These are phyloP conservation scores for Drosophila trapezifrons DNA, from an alignment of 1,140 invertebrate genomes.

Conservation along the genomic window DNA sequence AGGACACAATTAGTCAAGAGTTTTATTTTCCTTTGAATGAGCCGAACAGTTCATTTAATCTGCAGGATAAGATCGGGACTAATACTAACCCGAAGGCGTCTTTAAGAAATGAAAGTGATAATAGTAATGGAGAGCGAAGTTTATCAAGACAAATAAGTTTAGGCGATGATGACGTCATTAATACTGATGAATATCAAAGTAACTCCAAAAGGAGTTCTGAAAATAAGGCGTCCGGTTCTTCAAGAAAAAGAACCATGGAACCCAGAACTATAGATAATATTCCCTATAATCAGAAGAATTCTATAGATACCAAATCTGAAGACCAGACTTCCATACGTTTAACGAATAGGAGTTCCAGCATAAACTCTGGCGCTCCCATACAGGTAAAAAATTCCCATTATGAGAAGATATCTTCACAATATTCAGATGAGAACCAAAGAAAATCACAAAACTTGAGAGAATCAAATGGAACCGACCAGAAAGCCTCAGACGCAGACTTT, in stretches of 20 bases:
- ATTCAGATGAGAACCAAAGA: background rate
- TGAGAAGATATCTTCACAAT: no score
- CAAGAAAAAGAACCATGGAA: background rate
- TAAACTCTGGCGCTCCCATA: background rate
- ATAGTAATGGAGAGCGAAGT: background rate
- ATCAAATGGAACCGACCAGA: background rate
- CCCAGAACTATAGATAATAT: background rate
- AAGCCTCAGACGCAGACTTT: no score
- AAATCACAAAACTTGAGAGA: background rate
- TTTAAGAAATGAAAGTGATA: background rate
- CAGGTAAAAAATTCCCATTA: no score
- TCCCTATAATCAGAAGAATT: background rate
- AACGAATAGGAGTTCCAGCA: background rate
- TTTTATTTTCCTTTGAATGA: constrained; percentile 4
- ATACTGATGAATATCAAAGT: background rate
- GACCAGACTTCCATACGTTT: background rate
- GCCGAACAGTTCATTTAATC: background rate
- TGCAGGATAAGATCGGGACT: background rate
- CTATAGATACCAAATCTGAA: background rate
- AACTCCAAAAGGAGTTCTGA: background rate
- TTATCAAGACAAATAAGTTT: no score
- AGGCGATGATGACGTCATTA: background rate
- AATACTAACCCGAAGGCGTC: no score
- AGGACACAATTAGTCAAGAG: background rate
- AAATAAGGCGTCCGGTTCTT: background rate